Base-by-base conservation (phyloP, 2,888 invertebrate genomes). In the Beris morrisii region DNA sequence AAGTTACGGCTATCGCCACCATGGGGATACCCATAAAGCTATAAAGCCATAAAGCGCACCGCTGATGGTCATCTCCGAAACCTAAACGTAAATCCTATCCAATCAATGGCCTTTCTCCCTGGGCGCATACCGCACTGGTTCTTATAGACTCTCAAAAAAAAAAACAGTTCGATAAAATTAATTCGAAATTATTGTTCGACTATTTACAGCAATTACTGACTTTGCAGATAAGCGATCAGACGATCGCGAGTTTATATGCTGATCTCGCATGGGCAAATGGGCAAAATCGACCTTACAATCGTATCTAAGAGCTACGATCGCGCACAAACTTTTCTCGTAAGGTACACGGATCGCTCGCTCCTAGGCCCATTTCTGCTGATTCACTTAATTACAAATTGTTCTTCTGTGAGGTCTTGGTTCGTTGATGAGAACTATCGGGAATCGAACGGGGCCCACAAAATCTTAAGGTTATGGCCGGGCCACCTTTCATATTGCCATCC, bases 371-470 rank as follows among this genome's bases (percentile, higher is more conserved):
- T 69, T 69, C 22, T 64, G 70, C 70, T 67, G 68, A 69, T 56
- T 70, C 70, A 70, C 56, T 64, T 69, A 67, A 70, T 70, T 69
- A 70, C 69, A 70, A 70, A 70, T 70, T 70, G 67, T 69, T 69
- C 68, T 68, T 65, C 67, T 67, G 70, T 70, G 70, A 57, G 70
- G 70, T 70, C 70, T 63, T 12, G 30, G 43, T 22, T 67, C 30
- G 28, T 45, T 45, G 59, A 64, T 64, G 66, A 58, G 54, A 66
- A 43, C 52, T n/a, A 59, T 59, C 45, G 9, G 13, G 31, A 48
- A 13, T 12, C 12, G 4, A 43, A 31, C 15, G n/a, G 38, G 50
- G 32, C n/a, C 32, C 57, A 7, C 38, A 50, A 48, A 9, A 58
- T 22, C 38, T 13, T 22, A 48, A 43, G 48, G 64, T n/a, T 57